These are phyloP conservation scores for Andrena cerasifolii DNA, from an alignment of 1,140 invertebrate species.

Conservation along the genomic window DNA sequence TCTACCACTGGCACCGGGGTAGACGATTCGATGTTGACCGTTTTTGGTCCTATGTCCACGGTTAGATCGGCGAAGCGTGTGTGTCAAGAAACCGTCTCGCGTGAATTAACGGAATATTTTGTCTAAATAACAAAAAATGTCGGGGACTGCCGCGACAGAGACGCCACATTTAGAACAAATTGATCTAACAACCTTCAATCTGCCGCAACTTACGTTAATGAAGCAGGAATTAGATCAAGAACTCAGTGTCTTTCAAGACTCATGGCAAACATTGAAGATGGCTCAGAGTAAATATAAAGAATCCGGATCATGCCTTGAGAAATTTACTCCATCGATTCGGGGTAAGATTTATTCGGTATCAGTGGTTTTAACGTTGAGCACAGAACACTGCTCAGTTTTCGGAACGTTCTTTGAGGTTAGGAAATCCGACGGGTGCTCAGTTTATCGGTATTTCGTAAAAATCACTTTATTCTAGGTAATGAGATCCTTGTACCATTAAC, in stretches of 20 bases:
- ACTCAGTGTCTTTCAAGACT: slow-evolving; percentile 93
- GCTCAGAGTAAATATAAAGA: slow-evolving; percentile 95
- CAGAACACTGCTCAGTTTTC: background rate
- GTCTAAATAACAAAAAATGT: slow-evolving; percentile 79
- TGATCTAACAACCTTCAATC: slow-evolving; percentile 89
- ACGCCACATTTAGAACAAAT: slow-evolving; percentile 87
- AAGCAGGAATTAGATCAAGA: slow-evolving; percentile 95
- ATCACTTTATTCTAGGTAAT: slow-evolving; percentile 79
- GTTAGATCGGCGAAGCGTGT: background rate
- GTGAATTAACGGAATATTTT: background rate
- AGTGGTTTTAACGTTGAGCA: background rate
- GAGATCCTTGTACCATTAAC: slow-evolving; percentile 95
- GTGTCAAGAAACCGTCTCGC: background rate
- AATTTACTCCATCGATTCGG: slow-evolving; percentile 88
- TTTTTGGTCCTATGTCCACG: too few relatives aligned
- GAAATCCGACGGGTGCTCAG: slow-evolving; percentile 16
- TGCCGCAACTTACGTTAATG: slow-evolving; percentile 90
- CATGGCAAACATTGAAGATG: slow-evolving; percentile 93
- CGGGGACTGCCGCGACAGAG: slow-evolving; percentile 84
- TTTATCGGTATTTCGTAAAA: background rate
- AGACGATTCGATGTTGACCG: slow-evolving; percentile 17
- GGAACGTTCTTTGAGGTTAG: slow-evolving; percentile 65
- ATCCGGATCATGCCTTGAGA: slow-evolving; percentile 92
- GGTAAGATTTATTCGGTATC: slow-evolving; percentile 77
- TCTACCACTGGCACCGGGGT: background rate